Evolutionary conservation across 2,888 invertebrate species (phyloP), one percentile per base, ranked within the genome.

Genomic region (Drosophila kuntzei): DNA sequence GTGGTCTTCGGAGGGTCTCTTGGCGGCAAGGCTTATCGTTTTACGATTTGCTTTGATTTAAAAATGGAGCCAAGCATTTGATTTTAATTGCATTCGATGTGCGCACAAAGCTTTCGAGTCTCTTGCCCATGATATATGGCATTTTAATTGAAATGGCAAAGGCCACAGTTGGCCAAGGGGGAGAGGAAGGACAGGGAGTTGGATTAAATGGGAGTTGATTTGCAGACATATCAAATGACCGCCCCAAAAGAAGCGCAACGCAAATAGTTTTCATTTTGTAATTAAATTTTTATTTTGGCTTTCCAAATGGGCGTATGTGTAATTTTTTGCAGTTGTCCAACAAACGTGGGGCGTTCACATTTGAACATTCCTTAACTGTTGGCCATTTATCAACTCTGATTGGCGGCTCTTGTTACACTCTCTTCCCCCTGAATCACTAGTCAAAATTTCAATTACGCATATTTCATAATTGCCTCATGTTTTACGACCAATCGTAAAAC

Each of bases 21-120:
- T 16, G 37, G 51, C 50, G 18, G 60, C 36, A 11, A 27, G 64
- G 72, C 78, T 85, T 85, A 87, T 85, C 88, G 71, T 46, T 80
- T 74, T 74, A 74, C 73, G 70, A 86, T 86, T 86, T 75, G 87
- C 80, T 80, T 80, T 73, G 72, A 86, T 83, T 83, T 79, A 34
- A 67, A 79, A 78, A 66, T 55, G 65, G 59, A 61, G 67, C 53
- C 57, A 37, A 49, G 70, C 76, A 78, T 78, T 82, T 89, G 90
- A 90, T 86, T 89, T 90, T 90, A 90, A 90, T 90, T 86, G 81
- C 89, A 74, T 81, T 73, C 71, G 85, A 89, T 79, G 84, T 72
- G 84, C 74, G 80, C 76, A 18, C 12, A 39, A 43, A 55, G 57
- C 49, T 57, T 55, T 27, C 53, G 63, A 27, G 12, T 16, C 66